Percentiles rank a stretch among this genome's conserved stretches.
Conservation (phyloP, 2,113 vertebrate species). For the Saccopteryx bilineata region DNA sequence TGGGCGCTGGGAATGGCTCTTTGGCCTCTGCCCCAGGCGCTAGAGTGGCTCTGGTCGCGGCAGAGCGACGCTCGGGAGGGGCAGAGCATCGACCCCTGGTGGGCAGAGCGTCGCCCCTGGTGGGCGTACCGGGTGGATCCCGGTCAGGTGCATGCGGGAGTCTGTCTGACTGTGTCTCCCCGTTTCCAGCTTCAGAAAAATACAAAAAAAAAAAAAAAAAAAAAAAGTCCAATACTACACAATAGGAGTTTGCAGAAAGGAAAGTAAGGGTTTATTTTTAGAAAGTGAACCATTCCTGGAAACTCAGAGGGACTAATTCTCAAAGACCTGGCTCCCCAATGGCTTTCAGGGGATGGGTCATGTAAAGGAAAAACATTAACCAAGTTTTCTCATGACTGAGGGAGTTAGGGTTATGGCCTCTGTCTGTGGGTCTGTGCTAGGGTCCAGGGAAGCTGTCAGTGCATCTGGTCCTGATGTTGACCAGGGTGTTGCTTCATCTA, state of each 20-base stretch:
- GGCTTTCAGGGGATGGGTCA: not conserved
- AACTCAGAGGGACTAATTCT: not conserved
- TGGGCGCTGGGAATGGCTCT: no score
- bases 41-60: no score
- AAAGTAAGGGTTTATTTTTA: not conserved
- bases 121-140: no score
- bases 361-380: not conserved
- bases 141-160: no score
- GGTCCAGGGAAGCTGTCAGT: not conserved
- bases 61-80: no score
- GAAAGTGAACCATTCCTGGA: not conserved
- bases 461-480: not conserved
- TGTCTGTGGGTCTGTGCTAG: not conserved
- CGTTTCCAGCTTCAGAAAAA: no score
- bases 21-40: no score
- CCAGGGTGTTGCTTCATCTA: not conserved
- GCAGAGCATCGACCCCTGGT: no score
- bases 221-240: not conserved
- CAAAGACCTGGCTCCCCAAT: not conserved
- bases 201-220: no score
- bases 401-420: not conserved
- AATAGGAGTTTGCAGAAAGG: not conserved
- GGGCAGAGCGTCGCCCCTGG: no score
- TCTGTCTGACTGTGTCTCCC: no score
- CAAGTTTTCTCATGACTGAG: not conserved